Evolutionary conservation across 2,113 vertebrate species (phyloP), one percentile per base, ranked within the genome.

Genomic region (Pluvianellus socialis): DNA sequence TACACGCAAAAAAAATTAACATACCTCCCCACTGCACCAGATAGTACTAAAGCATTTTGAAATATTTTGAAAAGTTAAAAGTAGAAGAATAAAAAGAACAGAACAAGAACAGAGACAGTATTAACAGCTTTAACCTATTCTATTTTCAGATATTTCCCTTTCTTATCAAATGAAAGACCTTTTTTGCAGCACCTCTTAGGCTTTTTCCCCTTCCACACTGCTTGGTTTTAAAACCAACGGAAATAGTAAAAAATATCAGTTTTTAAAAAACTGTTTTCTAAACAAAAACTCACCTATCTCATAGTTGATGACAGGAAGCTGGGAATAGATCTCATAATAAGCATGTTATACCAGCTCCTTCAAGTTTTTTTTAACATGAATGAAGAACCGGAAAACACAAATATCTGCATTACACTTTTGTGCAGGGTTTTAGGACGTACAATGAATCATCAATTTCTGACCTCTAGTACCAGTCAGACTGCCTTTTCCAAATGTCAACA

Each of bases 401-500:
- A 79, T n/a, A 77, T 72, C 49, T 40, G 56, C 19, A 49, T 44
- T 42, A 45, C 26, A 42, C 32, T 52, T 84, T 38, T 52, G 12
- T 44, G 26, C 19, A 47, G 32, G 12, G 35, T 52, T 92, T 86
- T 62, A 66, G 52, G 66, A 75, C 0, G 0, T 17, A 73, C 1
- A 9, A 50, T 71, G 86, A 92, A 58, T 95, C 86, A 92, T 72
- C 42, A 10, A 61, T 73, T 94, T 96, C 56, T 92, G 76, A 82
- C 33, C 49, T 70, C 55, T 59, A 62, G 38, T 59, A 86, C 38
- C 3, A 82, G 24, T 84, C 50, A 75, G 71, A 47, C 35, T 4
- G 26, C 50, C 58, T 95, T 82, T 83, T 84, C 52, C 89, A 96
- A 94, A 91, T 47, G 28, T 68, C 66, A 94, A 38, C 18, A 16